These are phyloP conservation scores for Megaustenia siamemsis DNA, from an alignment of 2,888 invertebrate species.

Conservation along the genomic window DNA sequence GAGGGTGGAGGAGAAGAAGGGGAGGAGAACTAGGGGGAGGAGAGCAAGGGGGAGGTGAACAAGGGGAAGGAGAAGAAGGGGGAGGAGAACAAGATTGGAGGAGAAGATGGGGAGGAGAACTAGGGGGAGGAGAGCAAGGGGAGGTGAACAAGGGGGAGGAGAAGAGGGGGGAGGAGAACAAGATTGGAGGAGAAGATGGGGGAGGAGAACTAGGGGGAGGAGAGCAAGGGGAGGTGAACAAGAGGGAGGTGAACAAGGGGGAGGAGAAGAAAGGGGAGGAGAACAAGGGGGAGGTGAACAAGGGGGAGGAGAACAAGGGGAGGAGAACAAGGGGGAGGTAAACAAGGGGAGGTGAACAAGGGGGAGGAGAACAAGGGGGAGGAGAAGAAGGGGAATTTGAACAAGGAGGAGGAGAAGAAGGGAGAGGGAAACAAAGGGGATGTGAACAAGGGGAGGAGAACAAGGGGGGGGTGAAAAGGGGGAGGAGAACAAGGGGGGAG, in stretches of 20 bases:
- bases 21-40: too few relatives aligned
- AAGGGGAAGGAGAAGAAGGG: not conserved
- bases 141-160: too few relatives aligned
- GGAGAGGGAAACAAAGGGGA: too few relatives aligned
- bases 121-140: not conserved
- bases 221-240: not conserved
- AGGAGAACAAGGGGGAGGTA: not conserved
- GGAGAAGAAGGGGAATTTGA: not conserved
- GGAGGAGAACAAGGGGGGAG: not conserved
- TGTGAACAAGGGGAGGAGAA: too few relatives aligned
- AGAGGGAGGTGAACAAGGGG: too few relatives aligned
- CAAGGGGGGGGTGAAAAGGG: not conserved
- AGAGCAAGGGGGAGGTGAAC: too few relatives aligned
- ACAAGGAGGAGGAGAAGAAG: not conserved
- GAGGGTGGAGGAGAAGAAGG: too few relatives aligned
- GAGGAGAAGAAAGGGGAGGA: not conserved
- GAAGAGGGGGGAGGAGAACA: not conserved
- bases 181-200: too few relatives aligned
- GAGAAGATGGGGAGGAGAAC: not conserved
- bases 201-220: too few relatives aligned
- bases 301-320: not conserved
- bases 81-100: not conserved
- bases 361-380: not conserved
- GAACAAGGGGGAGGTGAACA: too few relatives aligned
- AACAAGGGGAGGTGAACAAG: not conserved